Evolutionary conservation across 2,888 invertebrate species (phyloP).

Genomic region (Ophion slaviceki): DNA sequence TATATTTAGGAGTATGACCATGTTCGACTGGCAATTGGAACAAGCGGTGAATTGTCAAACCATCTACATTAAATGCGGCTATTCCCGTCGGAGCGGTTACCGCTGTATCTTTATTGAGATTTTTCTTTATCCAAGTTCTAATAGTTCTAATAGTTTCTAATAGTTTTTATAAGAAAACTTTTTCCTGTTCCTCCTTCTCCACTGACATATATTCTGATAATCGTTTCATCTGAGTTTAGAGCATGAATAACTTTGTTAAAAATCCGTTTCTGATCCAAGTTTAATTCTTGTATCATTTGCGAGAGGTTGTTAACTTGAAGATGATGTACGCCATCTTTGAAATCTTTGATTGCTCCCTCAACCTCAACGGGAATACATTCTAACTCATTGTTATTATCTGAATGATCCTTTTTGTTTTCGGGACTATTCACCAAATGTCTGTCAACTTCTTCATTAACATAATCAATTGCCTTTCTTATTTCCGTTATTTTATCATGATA

Average conservation of each 20-base stretch:
- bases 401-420: too few relatives aligned
- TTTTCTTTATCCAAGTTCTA: slow-evolving; percentile 71
- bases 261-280: slow-evolving; percentile 67
- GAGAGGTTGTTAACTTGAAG: slow-evolving; percentile 44
- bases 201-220: slow-evolving; percentile 69
- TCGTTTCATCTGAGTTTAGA: slow-evolving; percentile 32
- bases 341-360: slow-evolving; percentile 12
- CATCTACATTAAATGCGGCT: too few relatives aligned
- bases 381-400: slow-evolving; percentile 58
- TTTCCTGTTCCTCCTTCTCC: slow-evolving; percentile 73
- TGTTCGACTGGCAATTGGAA: too few relatives aligned
- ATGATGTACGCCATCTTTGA: slow-evolving; percentile 56
- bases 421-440: slow-evolving; percentile 47
- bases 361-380: slow-evolving; percentile 32
- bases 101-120: slow-evolving; percentile 71
- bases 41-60: too few relatives aligned
- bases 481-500: slow-evolving; percentile 58
- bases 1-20: too few relatives aligned
- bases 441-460: slow-evolving; percentile 63
- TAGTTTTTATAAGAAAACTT: slow-evolving; percentile 60
- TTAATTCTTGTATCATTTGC: slow-evolving; percentile 65
- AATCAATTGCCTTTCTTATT: slow-evolving; percentile 20
- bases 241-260: slow-evolving; percentile 57
- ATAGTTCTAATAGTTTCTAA: slow-evolving; percentile 72
- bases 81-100: slow-evolving; percentile 69